Conservation (phyloP, 2,113 vertebrate species). For the Thryonomys swinderianus region DNA sequence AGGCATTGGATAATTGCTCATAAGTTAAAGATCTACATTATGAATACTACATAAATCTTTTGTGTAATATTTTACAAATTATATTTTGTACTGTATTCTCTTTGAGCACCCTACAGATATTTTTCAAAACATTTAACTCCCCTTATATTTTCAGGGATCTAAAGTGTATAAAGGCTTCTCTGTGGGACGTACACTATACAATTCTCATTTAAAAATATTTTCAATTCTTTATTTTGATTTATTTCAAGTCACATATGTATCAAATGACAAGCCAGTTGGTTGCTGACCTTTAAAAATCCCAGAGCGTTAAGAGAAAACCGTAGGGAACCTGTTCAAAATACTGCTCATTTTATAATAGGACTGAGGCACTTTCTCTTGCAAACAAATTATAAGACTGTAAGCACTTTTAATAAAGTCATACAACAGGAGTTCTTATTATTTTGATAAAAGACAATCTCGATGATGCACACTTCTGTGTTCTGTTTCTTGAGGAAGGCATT, state of each 20-base stretch:
- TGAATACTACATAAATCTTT: slow-evolving; percentile 75
- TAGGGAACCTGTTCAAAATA: slow-evolving; percentile 69
- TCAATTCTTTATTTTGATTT: slow-evolving; percentile 65
- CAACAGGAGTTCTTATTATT: not conserved
- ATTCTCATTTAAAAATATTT: slow-evolving; percentile 77
- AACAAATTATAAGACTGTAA: slow-evolving; percentile 28
- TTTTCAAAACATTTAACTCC: slow-evolving; percentile 71
- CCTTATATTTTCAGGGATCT: slow-evolving; percentile 72
- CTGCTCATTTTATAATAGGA: slow-evolving; percentile 71
- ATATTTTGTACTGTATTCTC: slow-evolving; percentile 64
- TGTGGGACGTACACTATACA: slow-evolving; percentile 64
- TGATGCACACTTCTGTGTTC: not conserved
- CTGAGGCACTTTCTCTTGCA: slow-evolving; percentile 53
- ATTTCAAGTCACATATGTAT: slow-evolving; percentile 69
- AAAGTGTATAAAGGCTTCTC: slow-evolving; percentile 76
- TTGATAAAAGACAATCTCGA: slow-evolving; percentile 37
- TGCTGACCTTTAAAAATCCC: slow-evolving; percentile 80
- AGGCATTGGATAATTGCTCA: slow-evolving; percentile 72
- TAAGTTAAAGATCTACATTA: slow-evolving; percentile 73
- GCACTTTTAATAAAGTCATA: slow-evolving; percentile 36
- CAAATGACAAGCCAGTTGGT: slow-evolving; percentile 75
- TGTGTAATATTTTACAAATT: slow-evolving; percentile 76
- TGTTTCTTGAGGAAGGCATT: not conserved
- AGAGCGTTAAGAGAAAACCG: slow-evolving; percentile 72
- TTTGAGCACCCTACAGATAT: slow-evolving; percentile 61